Evolutionary conservation across 2,113 vertebrate species (phyloP), one percentile per base, ranked within the genome.

Genomic region (Cygnus atratus): DNA sequence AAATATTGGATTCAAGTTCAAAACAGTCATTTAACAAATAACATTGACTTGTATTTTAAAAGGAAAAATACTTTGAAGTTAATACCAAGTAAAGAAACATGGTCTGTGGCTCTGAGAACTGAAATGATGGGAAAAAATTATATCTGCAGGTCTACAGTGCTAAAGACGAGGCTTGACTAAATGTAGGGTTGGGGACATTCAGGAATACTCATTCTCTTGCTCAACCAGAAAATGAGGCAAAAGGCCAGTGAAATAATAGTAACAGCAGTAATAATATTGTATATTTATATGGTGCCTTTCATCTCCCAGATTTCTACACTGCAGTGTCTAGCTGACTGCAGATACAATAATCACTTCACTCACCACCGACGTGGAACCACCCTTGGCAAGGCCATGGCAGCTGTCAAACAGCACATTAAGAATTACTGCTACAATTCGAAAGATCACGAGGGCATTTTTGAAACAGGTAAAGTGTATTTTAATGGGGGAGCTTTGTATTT

Each of bases 1-100:
- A 96, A 96, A 95, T 91, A 89, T 93, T 96, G 95, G 96, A 97
- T 84, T 74, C 58, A 10, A 96, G 95, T 97, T 97, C 95, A 96
- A 97, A 97, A 94, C 90, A 84, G 86, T 72, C 88, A 58, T 96
- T 96, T 95, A 80, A 95, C 93, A 95, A 96, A 94, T 91, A 96
- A 88, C 88, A 68, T 79, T 61, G 93, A 93, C 87, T 93, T 87
- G 92, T 96, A 82, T 95, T 94, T 96, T 95, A 96, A 92, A 75
- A 81, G 62, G 66, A 79, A 85, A 88, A 95, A 73, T 54, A 91
- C 93, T 97, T 96, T 97, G 95, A 97, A 96, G 93, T 94, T 85
- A 88, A 91, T 85, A 96, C 92, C 90, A 70, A 95, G 73, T 81
- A 92, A 90, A 94, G 93, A 93, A 95, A 95, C 61, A 18, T 37